Percentiles rank a stretch among this genome's conserved stretches.
phyloP scores from a whole-genome alignment of 1,140 invertebrate genomes.

The Lucilia cuprina region DNA sequence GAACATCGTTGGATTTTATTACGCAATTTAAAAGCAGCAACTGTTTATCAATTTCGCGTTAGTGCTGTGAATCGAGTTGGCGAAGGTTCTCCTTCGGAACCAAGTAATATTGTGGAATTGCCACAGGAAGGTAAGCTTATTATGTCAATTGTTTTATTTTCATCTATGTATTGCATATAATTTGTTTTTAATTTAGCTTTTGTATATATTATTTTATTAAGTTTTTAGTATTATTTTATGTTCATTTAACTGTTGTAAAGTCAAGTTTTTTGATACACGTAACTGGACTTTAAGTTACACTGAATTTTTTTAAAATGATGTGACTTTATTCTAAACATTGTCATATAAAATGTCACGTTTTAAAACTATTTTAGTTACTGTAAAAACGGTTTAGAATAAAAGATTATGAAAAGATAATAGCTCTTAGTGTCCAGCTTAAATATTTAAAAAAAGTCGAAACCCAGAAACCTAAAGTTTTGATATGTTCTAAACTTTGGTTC shows the following conservation, averaged over 20 bases:
- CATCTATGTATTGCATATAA: not conserved
- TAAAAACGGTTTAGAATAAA: no score
- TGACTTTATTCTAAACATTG: no score
- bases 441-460: no score
- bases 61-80: conserved; percentile 95
- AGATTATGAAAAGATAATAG: no score
- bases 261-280: no score
- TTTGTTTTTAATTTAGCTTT: not conserved
- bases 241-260: not conserved
- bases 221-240: not conserved
- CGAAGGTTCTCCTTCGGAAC: conserved; percentile 86
- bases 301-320: no score
- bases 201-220: not conserved
- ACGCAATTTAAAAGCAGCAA: conserved; percentile 89
- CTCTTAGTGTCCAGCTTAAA: no score
- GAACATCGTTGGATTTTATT: conserved; percentile 80
- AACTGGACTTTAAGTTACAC: no score
- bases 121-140: conserved; percentile 89
- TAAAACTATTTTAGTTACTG: no score
- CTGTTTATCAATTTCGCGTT: conserved; percentile 94
- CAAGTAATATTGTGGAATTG: conserved; percentile 85
- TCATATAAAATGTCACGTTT: no score
- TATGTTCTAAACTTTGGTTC: no score
- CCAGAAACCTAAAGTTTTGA: no score
- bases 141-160: not conserved